Conservation (phyloP, 2,113 vertebrate species). For the Arizona elegans region DNA sequence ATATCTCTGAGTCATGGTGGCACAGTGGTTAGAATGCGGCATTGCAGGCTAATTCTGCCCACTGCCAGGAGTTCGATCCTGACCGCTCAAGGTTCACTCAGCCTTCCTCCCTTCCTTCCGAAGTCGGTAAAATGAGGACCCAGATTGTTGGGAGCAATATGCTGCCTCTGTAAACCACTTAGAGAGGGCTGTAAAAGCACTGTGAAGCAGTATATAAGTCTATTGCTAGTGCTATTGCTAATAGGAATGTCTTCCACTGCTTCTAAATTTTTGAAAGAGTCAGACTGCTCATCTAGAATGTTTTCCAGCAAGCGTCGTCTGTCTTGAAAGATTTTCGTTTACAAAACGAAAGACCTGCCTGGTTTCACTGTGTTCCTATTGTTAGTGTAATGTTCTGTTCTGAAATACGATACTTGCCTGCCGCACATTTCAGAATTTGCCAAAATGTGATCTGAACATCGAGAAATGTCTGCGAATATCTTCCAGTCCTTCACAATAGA, state of each 20-base stretch:
- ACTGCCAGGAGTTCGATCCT: no score
- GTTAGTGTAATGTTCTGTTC: neutral
- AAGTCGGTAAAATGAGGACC: no score
- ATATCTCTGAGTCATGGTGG: no score
- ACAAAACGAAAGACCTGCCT: neutral
- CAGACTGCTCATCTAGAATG: neutral
- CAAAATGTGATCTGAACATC: neutral
- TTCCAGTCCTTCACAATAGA: constrained; percentile 15
- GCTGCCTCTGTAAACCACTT: no score
- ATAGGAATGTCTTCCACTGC: neutral
- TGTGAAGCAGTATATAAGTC: no score
- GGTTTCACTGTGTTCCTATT: neutral
- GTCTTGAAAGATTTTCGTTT: neutral
- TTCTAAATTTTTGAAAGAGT: neutral
- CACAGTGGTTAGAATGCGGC: no score
- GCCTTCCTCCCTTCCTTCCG: no score
- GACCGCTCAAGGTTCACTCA: no score
- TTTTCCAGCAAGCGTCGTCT: neutral
- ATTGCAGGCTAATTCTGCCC: no score
- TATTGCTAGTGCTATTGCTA: no score
- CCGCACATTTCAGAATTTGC: neutral
- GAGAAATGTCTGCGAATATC: constrained; percentile 16
- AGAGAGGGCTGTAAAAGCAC: no score
- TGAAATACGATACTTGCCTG: neutral
- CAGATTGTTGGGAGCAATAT: no score